These are phyloP conservation scores for Caenorhabditis sp. DNA, from an alignment of 2,888 invertebrate species.

Conservation along the genomic window DNA sequence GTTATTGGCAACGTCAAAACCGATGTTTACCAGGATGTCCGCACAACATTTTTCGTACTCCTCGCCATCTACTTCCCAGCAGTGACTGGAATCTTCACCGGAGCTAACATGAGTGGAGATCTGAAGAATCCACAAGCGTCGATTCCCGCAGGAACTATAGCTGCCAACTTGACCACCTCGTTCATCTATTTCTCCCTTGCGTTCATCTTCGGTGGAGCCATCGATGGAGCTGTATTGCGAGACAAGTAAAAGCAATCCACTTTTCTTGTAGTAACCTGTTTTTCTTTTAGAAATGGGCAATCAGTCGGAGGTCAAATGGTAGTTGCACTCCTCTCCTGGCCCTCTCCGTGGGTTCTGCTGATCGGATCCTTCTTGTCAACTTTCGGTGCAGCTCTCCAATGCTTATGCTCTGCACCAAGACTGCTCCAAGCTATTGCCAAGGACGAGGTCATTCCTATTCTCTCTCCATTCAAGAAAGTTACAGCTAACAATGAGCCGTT, in stretches of 20 bases:
- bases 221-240: conserved; percentile 93
- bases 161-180: conserved; percentile 96
- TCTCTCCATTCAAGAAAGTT: conserved; percentile 90
- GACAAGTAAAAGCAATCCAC: conserved; percentile 90
- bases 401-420: conserved; percentile 84
- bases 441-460: conserved; percentile 88
- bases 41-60: conserved; percentile 95
- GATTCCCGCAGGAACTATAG: conserved; percentile 97
- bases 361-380: conserved; percentile 98
- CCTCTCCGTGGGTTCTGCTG: conserved; percentile 97
- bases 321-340: conserved; percentile 98
- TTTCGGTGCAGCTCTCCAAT: conserved; percentile 92
- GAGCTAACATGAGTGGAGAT: conserved; percentile 97
- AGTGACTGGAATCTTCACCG: conserved; percentile 99
- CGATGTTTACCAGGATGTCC: conserved; percentile 88
- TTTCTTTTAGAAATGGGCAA: conserved; percentile 90
- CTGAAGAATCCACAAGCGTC: conserved; percentile 98
- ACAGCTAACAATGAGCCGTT: conserved; percentile 98
- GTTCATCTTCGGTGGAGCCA: conserved; percentile 91
- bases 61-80: conserved; percentile 99
- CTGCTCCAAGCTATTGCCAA: conserved; percentile 95
- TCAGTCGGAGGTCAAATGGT: conserved; percentile 96
- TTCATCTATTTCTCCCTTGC: conserved; percentile 92
- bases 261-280: not conserved
- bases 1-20: conserved; percentile 57